Evolutionary conservation across 2,888 invertebrate genomes (phyloP).

Genomic region (Allacma fusca): DNA sequence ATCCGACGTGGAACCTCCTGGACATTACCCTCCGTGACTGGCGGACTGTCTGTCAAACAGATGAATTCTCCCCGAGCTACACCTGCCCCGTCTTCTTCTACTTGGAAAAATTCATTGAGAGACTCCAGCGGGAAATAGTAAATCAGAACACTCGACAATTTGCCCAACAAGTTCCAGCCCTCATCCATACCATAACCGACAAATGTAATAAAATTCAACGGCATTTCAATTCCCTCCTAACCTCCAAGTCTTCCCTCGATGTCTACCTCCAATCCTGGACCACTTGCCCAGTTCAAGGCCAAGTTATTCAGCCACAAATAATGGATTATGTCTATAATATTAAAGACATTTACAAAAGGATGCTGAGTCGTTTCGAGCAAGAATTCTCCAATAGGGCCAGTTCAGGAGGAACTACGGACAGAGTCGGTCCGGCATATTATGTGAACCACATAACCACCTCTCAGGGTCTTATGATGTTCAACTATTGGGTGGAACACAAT

Average conservation of each 20-base stretch:
- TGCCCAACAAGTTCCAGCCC: slow-evolving; percentile 22
- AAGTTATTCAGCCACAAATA: slow-evolving; percentile 15
- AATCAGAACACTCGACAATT: not conserved
- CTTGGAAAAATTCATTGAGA: slow-evolving; percentile 54
- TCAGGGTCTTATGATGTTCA: slow-evolving; percentile 55
- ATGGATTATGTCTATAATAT: slow-evolving; percentile 53
- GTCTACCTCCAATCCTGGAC: slow-evolving; percentile 43
- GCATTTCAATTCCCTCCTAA: slow-evolving; percentile 53
- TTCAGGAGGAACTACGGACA: slow-evolving; percentile 40
- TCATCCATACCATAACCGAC: slow-evolving; percentile 15
- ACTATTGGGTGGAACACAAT: slow-evolving; percentile 55
- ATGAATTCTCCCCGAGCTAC: slow-evolving; percentile 54
- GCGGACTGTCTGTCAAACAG: slow-evolving; percentile 54
- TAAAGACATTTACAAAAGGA: slow-evolving; percentile 55
- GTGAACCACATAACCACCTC: slow-evolving; percentile 57
- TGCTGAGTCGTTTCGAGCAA: slow-evolving; percentile 54
- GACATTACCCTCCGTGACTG: slow-evolving; percentile 58
- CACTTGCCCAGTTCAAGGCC: slow-evolving; percentile 10
- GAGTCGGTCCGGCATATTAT: slow-evolving; percentile 56
- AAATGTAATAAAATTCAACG: slow-evolving; percentile 52
- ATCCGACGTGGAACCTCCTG: slow-evolving; percentile 46
- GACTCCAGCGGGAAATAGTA: slow-evolving; percentile 53
- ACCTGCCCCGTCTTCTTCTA: slow-evolving; percentile 58
- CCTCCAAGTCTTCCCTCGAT: slow-evolving; percentile 49
- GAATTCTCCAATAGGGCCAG: slow-evolving; percentile 55